Evolutionary conservation across 2,797 vertebrate genomes (phyloP).

Genomic region (Apogon talboti): DNA sequence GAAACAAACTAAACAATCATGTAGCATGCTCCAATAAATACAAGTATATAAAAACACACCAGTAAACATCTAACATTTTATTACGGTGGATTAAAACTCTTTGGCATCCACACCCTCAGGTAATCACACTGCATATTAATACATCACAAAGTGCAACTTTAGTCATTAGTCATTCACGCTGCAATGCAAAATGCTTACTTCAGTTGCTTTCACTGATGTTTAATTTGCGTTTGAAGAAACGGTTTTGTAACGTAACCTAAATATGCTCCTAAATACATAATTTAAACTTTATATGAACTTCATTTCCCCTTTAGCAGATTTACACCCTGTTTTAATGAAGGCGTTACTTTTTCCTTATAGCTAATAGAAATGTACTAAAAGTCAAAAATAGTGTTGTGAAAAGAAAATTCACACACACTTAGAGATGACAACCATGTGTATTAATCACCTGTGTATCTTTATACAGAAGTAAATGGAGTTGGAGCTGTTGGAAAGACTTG

Average conservation of each 20-base stretch:
- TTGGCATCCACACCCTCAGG: background rate
- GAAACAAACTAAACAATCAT: background rate
- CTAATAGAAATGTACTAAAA: background rate
- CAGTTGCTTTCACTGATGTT: conserved; percentile 26
- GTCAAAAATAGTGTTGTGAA: background rate
- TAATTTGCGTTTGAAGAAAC: conserved; percentile 14
- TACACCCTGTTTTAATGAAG: no score
- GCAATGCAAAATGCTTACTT: conserved; percentile 33
- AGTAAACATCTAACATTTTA: background rate
- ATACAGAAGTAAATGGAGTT: conserved; percentile 22
- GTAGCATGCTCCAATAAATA: background rate
- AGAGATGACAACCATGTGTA: conserved; percentile 14
- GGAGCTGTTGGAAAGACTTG: conserved; percentile 64
- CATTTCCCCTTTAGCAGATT: background rate
- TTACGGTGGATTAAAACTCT: conserved; percentile 7
- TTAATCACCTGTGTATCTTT: conserved; percentile 42
- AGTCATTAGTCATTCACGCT: conserved; percentile 29
- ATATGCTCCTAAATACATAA: conserved; percentile 13
- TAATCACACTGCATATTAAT: conserved; percentile 14
- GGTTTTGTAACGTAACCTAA: conserved; percentile 1
- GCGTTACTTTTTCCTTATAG: no score
- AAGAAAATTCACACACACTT: conserved; percentile 17
- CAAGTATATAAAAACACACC: conserved; percentile 1
- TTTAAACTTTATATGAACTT: conserved; percentile 33
- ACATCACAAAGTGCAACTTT: background rate